Base-by-base conservation (phyloP, 2,113 vertebrate genomes). In the Merops nubicus region DNA sequence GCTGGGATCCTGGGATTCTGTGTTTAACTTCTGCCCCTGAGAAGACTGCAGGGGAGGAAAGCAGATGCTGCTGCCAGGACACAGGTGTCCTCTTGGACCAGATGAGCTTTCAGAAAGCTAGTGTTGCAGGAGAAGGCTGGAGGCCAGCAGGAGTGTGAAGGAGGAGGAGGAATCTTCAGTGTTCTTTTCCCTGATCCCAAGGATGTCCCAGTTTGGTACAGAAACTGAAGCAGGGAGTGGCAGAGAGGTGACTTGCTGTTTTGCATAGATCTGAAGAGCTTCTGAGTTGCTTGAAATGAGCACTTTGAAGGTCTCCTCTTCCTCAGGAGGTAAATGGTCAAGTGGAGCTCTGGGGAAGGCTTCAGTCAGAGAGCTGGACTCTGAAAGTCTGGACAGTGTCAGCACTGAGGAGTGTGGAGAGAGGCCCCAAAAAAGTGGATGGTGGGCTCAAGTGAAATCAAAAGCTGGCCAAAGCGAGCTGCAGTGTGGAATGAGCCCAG, bases 281-380 rank as follows among this genome's bases (percentile, higher is more conserved):
- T 67, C 42, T 80, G 68, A 69, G 59, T 12, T 60, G 54, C 70
- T 86, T 93, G 88, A 93, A 95, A 88, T 83, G 91, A 86, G 36
- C 21, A 9, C 63, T 85, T 69, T 28, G 45, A 29, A 84, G 79
- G 68, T 73, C 13, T 38, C 22, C 0, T 29, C 20, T 91, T 87
- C 73, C 57, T 28, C 57, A 33, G 68, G 73, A 76, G 40, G 48
- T 67, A 33, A 72, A 75, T 0, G 1, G 42, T 67, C 6, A 79
- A 64, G 56, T 28, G 43, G n/a, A 85, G 29, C 1, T 86, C 7
- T 85, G 62, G 42, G n/a, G n/a, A 72, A 33, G 51, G 51, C 48
- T 17, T 4, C 0, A 0, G 56, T 45, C 78, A 79, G 74, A 88
- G 33, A 65, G 22, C 34, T 33, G 82, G 65, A 67, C 12, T 42